These are phyloP conservation scores for Phaenicophaeus curvirostris DNA, from an alignment of 2,797 vertebrate species.

Conservation along the genomic window DNA sequence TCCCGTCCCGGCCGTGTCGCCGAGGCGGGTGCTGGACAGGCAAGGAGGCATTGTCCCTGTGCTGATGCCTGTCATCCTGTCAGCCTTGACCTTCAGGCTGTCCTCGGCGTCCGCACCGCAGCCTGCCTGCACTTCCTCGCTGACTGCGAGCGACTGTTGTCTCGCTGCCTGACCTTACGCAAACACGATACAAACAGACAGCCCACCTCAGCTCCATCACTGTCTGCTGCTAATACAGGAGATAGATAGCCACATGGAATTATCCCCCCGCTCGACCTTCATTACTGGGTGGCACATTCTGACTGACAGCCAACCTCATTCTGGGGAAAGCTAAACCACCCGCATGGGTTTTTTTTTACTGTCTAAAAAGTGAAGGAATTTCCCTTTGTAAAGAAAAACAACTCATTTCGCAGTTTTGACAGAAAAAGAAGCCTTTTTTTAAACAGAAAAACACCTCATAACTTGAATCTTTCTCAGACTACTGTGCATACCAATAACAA, in stretches of 20 bases:
- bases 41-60: conserved; percentile 64
- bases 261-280: conserved; percentile 74
- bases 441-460: background rate
- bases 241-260: conserved; percentile 74
- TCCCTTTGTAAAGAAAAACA: conserved; percentile 9
- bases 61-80: conserved; percentile 89
- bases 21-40: conserved; percentile 71
- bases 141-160: conserved; percentile 80
- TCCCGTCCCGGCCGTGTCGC: background rate
- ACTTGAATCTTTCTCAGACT: background rate
- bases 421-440: background rate
- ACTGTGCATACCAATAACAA: background rate
- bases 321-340: conserved; percentile 58
- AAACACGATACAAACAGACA: conserved; percentile 82
- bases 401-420: background rate
- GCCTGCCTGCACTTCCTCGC: conserved; percentile 67
- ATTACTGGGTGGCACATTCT: conserved; percentile 53
- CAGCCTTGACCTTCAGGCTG: conserved; percentile 84
- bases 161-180: conserved; percentile 79
- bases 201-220: conserved; percentile 79
- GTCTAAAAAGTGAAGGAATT: conserved; percentile 17
- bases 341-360: background rate
- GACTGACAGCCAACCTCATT: conserved; percentile 66
- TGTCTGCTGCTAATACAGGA: conserved; percentile 71
- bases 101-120: conserved; percentile 65